A percentile compares a stretch with the other conserved stretches of the same genome.
Evolutionary conservation across 2,888 invertebrate species (phyloP).

Genomic region (Neoaliturus tenellus): DNA sequence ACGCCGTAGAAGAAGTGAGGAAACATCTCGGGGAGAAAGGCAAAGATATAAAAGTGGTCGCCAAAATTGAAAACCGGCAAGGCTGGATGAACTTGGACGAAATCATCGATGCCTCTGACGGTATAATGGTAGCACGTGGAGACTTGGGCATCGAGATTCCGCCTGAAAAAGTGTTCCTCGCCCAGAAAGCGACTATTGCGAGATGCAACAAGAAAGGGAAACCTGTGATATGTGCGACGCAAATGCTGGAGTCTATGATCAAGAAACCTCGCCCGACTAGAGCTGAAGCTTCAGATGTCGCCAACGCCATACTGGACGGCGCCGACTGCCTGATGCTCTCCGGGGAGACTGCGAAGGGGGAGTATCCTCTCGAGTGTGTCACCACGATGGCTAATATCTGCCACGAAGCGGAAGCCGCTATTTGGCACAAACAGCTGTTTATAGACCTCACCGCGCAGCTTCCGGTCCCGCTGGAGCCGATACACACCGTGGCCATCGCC

Average conservation of each 20-base stretch:
- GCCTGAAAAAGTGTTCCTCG: constrained; percentile 97
- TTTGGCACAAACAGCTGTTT: constrained; percentile 95
- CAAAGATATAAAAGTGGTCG: constrained; percentile 95
- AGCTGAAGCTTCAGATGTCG: constrained; percentile 98
- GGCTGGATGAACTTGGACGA: constrained; percentile 96
- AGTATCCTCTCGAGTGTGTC: constrained; percentile 94
- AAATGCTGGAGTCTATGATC: constrained; percentile 99
- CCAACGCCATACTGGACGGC: constrained; percentile 98
- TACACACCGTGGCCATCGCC: constrained; percentile 95
- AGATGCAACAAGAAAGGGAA: constrained; percentile 97
- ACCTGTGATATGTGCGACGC: constrained; percentile 98
- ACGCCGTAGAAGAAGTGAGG: constrained; percentile 93
- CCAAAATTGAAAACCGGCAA: constrained; percentile 99
- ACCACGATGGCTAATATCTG: constrained; percentile 95
- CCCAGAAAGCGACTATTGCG: constrained; percentile 98
- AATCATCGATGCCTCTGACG: constrained; percentile 95
- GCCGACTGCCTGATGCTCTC: constrained; percentile 99
- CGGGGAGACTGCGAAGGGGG: constrained; percentile 99
- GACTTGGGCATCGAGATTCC: constrained; percentile 99
- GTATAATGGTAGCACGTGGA: constrained; percentile 99
- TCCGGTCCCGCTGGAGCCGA: constrained; percentile 73
- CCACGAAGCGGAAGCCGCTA: constrained; percentile 94
- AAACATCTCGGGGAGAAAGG: constrained; percentile 91
- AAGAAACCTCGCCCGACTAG: constrained; percentile 97
- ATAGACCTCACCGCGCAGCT: constrained; percentile 83